A percentile compares a stretch with the other conserved stretches of the same genome.
phyloP scores from a whole-genome alignment of 2,888 invertebrate genomes.

The Brachynemurus nebulosus region DNA sequence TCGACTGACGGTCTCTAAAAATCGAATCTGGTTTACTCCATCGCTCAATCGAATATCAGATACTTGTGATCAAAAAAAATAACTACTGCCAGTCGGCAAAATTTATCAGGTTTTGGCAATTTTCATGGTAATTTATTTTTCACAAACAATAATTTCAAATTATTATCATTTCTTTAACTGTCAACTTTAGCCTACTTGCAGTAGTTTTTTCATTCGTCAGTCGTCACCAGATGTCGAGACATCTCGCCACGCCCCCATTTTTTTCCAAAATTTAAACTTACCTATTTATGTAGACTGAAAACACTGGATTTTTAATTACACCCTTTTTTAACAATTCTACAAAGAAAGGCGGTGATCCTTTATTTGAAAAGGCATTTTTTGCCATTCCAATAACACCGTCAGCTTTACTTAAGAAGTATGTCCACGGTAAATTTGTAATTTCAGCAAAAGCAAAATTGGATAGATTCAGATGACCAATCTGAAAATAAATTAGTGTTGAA shows the following conservation, averaged over 20 bases:
- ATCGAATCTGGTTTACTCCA: too few species aligned
- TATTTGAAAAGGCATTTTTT: conserved; percentile 37
- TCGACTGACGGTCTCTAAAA: conserved; percentile 39
- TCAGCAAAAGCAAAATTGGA: conserved; percentile 56
- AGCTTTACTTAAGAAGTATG: conserved; percentile 49
- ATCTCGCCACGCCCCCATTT: too few species aligned
- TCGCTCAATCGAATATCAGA: background rate
- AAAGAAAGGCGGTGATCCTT: conserved; percentile 46
- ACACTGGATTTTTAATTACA: conserved; percentile 36
- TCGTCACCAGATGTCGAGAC: too few species aligned
- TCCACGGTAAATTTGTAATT: conserved; percentile 47
- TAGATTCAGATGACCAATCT: conserved; percentile 42
- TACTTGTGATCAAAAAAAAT: too few species aligned
- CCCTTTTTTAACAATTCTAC: conserved; percentile 45
- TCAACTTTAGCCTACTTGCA: too few species aligned
- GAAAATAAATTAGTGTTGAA: conserved; percentile 13
- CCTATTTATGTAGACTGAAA: conserved; percentile 59
- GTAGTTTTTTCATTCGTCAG: too few species aligned
- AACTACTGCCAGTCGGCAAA: too few species aligned
- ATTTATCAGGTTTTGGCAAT: too few species aligned
- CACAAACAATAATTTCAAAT: too few species aligned
- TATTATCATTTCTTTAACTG: too few species aligned
- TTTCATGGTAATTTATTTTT: too few species aligned
- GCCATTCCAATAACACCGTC: conserved; percentile 60
- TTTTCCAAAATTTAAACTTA: too few species aligned